These are phyloP conservation scores for Atta colombica DNA, from an alignment of 1,140 invertebrate genomes.

Conservation along the genomic window DNA sequence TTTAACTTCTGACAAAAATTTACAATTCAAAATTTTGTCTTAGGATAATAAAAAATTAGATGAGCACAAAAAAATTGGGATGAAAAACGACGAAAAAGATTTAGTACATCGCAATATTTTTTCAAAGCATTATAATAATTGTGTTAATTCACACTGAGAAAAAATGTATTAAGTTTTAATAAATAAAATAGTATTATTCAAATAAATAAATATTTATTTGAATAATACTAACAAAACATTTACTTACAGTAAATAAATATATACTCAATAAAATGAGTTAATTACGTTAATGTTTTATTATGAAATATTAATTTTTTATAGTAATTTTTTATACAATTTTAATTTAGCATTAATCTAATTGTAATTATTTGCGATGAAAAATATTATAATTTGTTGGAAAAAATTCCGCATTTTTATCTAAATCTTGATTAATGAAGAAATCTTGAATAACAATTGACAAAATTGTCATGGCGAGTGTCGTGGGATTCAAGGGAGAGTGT, in stretches of 20 bases:
- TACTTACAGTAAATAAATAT: too few relatives aligned
- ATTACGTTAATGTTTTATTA: not conserved
- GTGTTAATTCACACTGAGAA: not conserved
- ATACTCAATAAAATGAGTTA: too few relatives aligned
- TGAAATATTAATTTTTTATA: not conserved
- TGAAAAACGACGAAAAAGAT: not conserved
- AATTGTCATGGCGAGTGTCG: slow-evolving; percentile 24
- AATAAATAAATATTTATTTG: too few relatives aligned
- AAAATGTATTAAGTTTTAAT: too few relatives aligned
- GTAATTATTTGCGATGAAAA: not conserved
- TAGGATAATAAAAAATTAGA: slow-evolving; percentile 17
- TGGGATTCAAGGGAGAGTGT: slow-evolving; percentile 72
- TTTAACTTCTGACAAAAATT: slow-evolving; percentile 5
- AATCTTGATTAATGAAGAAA: not conserved
- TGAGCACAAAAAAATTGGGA: not conserved
- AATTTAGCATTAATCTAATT: not conserved
- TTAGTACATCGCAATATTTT: not conserved
- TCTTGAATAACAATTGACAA: slow-evolving; percentile 14
- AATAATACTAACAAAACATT: too few relatives aligned
- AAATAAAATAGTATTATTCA: too few relatives aligned
- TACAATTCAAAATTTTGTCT: not conserved
- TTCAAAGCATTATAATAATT: not conserved
- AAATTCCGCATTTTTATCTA: not conserved
- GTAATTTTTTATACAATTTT: not conserved
- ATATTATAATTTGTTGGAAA: not conserved